These are phyloP conservation scores for Temnothorax longispinosus DNA, from an alignment of 1,140 invertebrate genomes.

Conservation along the genomic window DNA sequence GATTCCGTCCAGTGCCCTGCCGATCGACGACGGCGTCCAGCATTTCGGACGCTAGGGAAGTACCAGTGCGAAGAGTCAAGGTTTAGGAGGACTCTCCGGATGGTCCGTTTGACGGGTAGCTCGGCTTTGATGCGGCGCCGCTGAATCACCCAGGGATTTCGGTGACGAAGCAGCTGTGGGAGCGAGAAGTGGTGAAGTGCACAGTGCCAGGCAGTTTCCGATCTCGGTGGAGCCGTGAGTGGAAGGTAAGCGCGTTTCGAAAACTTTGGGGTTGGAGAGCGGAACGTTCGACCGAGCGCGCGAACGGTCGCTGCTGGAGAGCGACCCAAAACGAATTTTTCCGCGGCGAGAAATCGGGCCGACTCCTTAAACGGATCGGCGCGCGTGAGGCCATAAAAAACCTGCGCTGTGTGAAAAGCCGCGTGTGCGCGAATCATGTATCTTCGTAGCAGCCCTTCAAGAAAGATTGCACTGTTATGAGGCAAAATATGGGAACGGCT, in stretches of 20 bases:
- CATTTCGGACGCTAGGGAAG: background rate
- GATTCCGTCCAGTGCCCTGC: background rate
- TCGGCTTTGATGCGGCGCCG: conserved; percentile 27
- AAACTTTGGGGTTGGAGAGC: background rate
- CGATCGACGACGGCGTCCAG: background rate
- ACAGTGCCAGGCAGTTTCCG: conserved; percentile 19
- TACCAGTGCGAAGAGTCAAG: conserved; percentile 1
- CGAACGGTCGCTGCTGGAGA: background rate
- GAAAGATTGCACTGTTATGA: background rate
- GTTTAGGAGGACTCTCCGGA: background rate
- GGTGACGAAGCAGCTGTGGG: background rate
- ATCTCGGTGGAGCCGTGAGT: background rate
- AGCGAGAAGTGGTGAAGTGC: conserved; percentile 43
- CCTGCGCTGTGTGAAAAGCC: background rate
- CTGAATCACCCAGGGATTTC: conserved; percentile 8
- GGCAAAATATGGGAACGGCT: background rate
- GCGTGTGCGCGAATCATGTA: background rate
- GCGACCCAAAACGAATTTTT: conserved; percentile 20
- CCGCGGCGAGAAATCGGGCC: conserved; percentile 25
- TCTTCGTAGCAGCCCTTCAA: background rate
- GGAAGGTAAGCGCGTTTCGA: conserved; percentile 44
- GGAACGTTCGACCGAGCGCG: conserved; percentile 7
- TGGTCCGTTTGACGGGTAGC: conserved; percentile 5
- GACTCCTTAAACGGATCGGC: conserved; percentile 9
- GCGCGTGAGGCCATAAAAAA: background rate